These are phyloP conservation scores for Oscheius sp. DNA, from an alignment of 2,888 invertebrate genomes.

Conservation along the genomic window DNA sequence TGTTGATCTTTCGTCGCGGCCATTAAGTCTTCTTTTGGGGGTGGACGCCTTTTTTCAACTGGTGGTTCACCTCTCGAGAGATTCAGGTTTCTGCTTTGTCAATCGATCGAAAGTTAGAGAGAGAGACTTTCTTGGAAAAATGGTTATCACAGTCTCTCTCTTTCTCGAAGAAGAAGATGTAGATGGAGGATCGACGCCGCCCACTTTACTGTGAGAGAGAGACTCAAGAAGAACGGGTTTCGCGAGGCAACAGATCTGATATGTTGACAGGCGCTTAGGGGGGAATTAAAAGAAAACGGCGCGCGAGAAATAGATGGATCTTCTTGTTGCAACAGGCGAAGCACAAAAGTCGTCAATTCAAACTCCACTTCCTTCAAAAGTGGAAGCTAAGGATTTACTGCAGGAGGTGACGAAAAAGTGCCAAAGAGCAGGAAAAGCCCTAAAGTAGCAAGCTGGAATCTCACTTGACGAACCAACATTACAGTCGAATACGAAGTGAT, in stretches of 20 bases:
- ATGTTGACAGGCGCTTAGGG: constrained; percentile 9
- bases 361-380: background rate
- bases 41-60: background rate
- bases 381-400: background rate
- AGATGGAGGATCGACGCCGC: background rate
- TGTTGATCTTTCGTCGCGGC: too few relatives aligned
- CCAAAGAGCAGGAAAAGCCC: background rate
- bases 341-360: background rate
- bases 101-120: background rate
- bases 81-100: constrained; percentile 6
- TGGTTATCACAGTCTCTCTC: background rate
- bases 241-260: background rate
- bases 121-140: background rate
- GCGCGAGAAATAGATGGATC: background rate
- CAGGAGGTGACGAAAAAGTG: background rate
- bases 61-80: background rate
- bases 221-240: background rate
- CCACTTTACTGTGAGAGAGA: constrained; percentile 3
- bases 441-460: background rate
- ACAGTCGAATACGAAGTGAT: background rate
- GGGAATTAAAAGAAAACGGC: background rate
- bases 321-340: background rate
- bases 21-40: background rate
- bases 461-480: background rate
- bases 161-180: background rate